Percentiles rank a stretch among this genome's conserved stretches.
Evolutionary conservation across 2,113 vertebrate genomes (phyloP).

Genomic region (Junco hyemalis): DNA sequence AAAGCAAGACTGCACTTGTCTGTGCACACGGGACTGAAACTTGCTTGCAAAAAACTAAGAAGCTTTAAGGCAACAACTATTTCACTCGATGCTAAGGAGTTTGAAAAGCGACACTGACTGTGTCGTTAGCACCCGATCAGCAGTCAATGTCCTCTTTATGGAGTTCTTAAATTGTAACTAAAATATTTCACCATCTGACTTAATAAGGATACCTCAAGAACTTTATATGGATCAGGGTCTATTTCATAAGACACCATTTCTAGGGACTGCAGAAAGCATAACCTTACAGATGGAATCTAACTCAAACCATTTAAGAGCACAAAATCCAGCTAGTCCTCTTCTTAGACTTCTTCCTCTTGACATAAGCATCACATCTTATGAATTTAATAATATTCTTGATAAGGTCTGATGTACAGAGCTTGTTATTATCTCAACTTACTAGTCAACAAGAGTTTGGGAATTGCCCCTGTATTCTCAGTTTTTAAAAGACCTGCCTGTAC

Average conservation of each 20-base stretch:
- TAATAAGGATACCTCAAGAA: not conserved
- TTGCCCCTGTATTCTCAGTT: rapidly evolving
- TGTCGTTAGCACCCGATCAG: not conserved
- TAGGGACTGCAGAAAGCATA: not conserved
- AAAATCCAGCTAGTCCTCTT: not conserved
- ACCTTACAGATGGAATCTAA: not conserved
- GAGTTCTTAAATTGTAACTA: not conserved
- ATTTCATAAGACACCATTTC: not conserved
- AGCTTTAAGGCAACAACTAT: not conserved
- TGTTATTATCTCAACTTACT: not conserved
- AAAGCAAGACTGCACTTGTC: not conserved
- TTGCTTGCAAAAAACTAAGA: not conserved
- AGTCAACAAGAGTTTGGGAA: not conserved
- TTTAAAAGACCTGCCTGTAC: not conserved
- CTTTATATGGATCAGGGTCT: not conserved
- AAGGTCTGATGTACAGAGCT: not conserved
- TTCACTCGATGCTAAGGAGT: not conserved
- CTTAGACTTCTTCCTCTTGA: not conserved
- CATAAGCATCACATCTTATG: not conserved
- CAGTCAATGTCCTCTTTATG: not conserved
- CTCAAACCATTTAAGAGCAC: not conserved
- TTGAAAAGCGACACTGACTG: rapidly evolving
- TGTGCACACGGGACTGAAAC: not conserved
- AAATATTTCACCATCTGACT: not conserved
- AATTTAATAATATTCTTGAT: not conserved